A percentile compares a stretch with the other conserved stretches of the same genome.
Evolutionary conservation across 2,113 vertebrate genomes (phyloP).

Genomic region (Halichoerus grypus): DNA sequence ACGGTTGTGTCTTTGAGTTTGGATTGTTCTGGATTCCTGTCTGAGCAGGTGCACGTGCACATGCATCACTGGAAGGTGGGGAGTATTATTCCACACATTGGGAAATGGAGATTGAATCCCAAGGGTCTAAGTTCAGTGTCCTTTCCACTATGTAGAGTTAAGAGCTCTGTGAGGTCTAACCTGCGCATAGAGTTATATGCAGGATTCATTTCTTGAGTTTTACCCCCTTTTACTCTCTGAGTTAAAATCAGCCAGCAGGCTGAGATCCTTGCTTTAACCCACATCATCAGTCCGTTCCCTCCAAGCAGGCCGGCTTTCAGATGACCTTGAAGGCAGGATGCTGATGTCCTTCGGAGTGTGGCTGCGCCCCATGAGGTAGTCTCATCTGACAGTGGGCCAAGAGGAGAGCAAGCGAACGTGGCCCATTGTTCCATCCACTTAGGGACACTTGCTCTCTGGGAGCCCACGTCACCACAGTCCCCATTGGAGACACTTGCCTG

Average conservation of each 20-base stretch:
- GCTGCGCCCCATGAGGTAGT: fast-evolving
- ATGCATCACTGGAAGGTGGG: neutral
- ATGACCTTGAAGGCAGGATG: neutral
- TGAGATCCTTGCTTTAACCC: neutral
- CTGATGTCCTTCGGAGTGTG: neutral
- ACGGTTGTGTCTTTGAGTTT: neutral
- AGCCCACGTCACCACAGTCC: fast-evolving
- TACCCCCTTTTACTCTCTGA: neutral
- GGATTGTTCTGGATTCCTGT: neutral
- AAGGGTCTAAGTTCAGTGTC: neutral
- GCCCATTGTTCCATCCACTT: fast-evolving
- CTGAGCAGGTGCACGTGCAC: neutral
- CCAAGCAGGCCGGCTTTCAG: neutral
- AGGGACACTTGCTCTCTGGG: neutral
- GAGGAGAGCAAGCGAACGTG: neutral
- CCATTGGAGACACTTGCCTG: neutral
- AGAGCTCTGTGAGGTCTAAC: neutral
- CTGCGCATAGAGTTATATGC: neutral
- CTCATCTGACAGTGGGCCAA: neutral
- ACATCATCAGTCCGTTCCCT: neutral
- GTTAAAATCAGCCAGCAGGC: neutral
- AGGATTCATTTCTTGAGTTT: neutral
- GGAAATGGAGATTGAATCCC: neutral
- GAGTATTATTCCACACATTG: neutral
- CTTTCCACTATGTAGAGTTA: neutral